phyloP scores from a whole-genome alignment of 2,113 vertebrate genomes.

The Forbesichthys papilliferus region DNA sequence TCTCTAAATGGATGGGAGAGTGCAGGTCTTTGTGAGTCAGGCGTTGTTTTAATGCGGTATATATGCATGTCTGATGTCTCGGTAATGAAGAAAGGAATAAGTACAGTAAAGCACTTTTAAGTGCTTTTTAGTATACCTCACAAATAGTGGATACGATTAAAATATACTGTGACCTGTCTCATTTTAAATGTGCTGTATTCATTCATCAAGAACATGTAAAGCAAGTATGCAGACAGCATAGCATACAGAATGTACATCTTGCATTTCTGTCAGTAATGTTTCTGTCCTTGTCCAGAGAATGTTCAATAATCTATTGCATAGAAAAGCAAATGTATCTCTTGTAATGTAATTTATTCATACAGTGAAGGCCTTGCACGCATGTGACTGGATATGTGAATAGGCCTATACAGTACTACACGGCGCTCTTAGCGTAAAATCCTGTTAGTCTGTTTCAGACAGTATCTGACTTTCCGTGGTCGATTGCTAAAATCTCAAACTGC shows the following conservation, averaged over 20 bases:
- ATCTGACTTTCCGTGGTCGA: slow-evolving; percentile 45
- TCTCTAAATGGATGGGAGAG: slow-evolving; percentile 43
- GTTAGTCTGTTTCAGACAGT: slow-evolving; percentile 34
- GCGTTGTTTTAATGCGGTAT: slow-evolving; percentile 19
- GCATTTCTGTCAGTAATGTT: slow-evolving; percentile 30
- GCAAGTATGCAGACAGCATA: slow-evolving; percentile 9
- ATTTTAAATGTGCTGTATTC: slow-evolving; percentile 34
- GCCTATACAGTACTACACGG: background rate
- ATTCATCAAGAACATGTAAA: slow-evolving; percentile 31
- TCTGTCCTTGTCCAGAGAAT: slow-evolving; percentile 11
- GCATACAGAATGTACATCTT: slow-evolving; percentile 14
- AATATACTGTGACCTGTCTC: slow-evolving; percentile 2
- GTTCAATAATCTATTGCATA: too few species aligned
- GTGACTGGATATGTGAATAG: background rate
- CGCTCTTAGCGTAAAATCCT: background rate
- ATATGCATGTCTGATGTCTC: background rate
- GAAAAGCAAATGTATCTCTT: background rate
- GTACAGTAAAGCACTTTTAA: slow-evolving; percentile 43
- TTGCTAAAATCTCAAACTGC: slow-evolving; percentile 40
- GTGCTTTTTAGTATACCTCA: slow-evolving; percentile 60
- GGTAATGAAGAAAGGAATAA: slow-evolving; percentile 43
- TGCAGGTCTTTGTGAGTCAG: slow-evolving; percentile 33
- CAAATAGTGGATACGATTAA: slow-evolving; percentile 51
- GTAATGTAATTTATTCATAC: slow-evolving; percentile 52
- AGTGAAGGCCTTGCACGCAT: background rate